Base-by-base conservation (phyloP, 37 sponge, comb jelly and placozoan species). In the Crambe crambe region DNA sequence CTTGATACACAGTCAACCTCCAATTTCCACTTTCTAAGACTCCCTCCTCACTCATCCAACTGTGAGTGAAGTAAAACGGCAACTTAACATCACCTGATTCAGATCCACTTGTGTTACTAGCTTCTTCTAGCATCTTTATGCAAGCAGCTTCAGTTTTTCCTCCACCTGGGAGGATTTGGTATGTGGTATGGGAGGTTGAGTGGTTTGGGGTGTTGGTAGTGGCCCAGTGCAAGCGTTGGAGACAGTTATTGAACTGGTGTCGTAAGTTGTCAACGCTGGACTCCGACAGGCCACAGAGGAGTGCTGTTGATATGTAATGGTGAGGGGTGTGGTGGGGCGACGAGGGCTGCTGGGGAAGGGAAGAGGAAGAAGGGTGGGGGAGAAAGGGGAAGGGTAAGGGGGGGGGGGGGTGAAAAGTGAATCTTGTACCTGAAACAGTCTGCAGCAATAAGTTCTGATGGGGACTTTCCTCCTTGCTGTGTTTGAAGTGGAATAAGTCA, bases 171-270 rank as follows among this genome's bases (percentile, higher is more conserved):
- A 77, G 77, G 22, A 77, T 30, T 27, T 36, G 37, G 42, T 38
- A 47, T 47, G 6, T 12, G 51, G 51, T 47, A 5, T 34, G 9
- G 10, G 34, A 2, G 18, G 59, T 18, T 20, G 67, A 31, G 6
- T n/a, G 6, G 18, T 29, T 9, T 4, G 9, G 6, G 3, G n/a
- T 21, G 31, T 36, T 30, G 0, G 6, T 41, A 27, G 34, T 36
- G 22, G 75, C 75, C 44, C 58, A 75, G 31, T 75, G 37, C 15
- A 77, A 43, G 2, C 77, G 77, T 10, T 61, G 64, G 42, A 63
- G 42, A n/a, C 64, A 77, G 44, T 62, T 77, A 31, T 27, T 40
- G 41, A 77, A 77, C 44, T 77, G 77, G 23, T 62, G 41, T 42
- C 38, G 25, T 31, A 77, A 21, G 38, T 37, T 39, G 51, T 62